phyloP scores from a whole-genome alignment of 2,113 vertebrate species.

The Plecturocebus donacophilus region DNA sequence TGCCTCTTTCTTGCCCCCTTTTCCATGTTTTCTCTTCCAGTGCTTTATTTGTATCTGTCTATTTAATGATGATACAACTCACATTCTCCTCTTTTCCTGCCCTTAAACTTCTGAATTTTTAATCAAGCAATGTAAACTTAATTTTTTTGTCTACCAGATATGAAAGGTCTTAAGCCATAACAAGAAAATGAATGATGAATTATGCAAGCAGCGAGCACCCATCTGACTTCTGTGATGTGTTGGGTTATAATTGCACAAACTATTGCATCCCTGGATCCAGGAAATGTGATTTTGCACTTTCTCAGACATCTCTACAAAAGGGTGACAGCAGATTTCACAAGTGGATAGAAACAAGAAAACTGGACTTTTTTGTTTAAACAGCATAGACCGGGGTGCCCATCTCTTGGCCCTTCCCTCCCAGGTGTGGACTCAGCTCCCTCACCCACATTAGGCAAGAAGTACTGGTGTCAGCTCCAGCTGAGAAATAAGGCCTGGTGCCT shows the following conservation, averaged over 20 bases:
- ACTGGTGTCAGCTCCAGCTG: neutral
- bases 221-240: constrained; percentile 75
- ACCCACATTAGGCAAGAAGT: neutral
- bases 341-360: constrained; percentile 39
- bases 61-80: constrained; percentile 51
- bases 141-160: constrained; percentile 67
- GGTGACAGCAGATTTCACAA: constrained; percentile 75
- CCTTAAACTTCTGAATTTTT: constrained; percentile 79
- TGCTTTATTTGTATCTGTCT: constrained; percentile 36
- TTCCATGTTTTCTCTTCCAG: neutral
- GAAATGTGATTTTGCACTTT: constrained; percentile 76
- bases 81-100: constrained; percentile 57
- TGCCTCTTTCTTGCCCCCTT: neutral
- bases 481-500: neutral
- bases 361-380: neutral
- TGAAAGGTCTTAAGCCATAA: constrained; percentile 72
- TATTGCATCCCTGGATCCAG: constrained; percentile 64
- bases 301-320: constrained; percentile 73
- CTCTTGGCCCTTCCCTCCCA: neutral
- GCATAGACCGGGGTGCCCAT: accelerated
- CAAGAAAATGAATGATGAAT: constrained; percentile 76
- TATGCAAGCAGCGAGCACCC: constrained; percentile 68
- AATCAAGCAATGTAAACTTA: constrained; percentile 75
- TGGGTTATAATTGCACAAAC: constrained; percentile 82
- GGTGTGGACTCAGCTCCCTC: neutral